phyloP scores from a whole-genome alignment of 2,797 vertebrate species.

The Smutsia temminckii region DNA sequence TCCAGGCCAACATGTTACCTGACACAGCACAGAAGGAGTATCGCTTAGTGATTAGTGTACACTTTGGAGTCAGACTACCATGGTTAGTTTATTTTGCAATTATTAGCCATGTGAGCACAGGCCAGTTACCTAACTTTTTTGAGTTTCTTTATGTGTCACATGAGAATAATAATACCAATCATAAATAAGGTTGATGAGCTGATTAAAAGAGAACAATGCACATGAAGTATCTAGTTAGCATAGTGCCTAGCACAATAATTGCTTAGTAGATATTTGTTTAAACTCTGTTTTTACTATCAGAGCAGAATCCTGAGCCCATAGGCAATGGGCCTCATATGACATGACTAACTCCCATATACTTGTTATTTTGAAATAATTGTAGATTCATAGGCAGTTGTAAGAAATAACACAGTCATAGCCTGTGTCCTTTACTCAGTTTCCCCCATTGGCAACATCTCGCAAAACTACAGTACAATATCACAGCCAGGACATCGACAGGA shows the following conservation, averaged over 20 bases:
- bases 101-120: background rate
- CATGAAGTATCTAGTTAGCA: background rate
- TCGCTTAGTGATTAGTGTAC: fast-evolving
- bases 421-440: background rate
- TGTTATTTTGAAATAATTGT: background rate
- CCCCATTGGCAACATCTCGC: background rate
- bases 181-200: background rate
- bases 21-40: background rate
- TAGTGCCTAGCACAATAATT: background rate
- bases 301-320: background rate
- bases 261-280: background rate
- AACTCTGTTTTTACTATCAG: background rate
- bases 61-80: background rate
- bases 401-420: background rate
- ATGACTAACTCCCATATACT: background rate
- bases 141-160: background rate
- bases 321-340: background rate
- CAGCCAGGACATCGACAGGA: background rate
- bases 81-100: background rate
- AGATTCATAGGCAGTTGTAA: background rate
- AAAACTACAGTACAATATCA: background rate
- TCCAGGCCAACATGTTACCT: background rate
- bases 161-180: background rate
- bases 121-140: background rate
- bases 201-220: background rate